Conservation (phyloP, 2,113 vertebrate genomes). For the Leiothrix lutea region DNA sequence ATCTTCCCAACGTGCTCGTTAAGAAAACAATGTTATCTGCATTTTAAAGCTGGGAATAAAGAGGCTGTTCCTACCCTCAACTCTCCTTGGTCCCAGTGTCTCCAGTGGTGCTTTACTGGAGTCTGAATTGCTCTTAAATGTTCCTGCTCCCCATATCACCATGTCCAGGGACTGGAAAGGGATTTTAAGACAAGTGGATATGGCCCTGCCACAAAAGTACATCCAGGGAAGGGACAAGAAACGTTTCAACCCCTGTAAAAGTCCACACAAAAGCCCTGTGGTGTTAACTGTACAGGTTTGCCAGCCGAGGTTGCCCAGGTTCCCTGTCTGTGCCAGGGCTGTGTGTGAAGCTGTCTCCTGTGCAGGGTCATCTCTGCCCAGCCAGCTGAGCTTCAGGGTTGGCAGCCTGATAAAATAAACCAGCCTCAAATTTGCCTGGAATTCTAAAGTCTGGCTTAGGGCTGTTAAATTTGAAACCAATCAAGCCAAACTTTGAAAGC, state of each 20-base stretch:
- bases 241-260: not conserved
- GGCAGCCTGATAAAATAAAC: not conserved
- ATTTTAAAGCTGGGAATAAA: not conserved
- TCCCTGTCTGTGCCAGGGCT: not conserved
- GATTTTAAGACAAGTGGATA: not conserved
- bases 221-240: not conserved
- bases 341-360: no score
- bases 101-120: not conserved
- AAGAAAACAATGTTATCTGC: not conserved
- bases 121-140: not conserved
- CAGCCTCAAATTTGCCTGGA: not conserved
- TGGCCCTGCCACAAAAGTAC: not conserved
- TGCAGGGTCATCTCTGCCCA: not conserved
- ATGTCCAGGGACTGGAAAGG: not conserved
- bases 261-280: accelerated
- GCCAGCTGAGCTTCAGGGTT: not conserved
- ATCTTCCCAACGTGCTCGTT: not conserved
- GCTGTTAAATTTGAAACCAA: not conserved
- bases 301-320: not conserved
- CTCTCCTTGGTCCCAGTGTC: not conserved
- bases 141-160: not conserved
- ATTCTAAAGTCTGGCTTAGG: not conserved
- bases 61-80: not conserved
- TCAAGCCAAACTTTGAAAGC: not conserved
- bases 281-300: accelerated